Evolutionary conservation across 2,888 invertebrate species (phyloP).

Genomic region (Lagria hirta): DNA sequence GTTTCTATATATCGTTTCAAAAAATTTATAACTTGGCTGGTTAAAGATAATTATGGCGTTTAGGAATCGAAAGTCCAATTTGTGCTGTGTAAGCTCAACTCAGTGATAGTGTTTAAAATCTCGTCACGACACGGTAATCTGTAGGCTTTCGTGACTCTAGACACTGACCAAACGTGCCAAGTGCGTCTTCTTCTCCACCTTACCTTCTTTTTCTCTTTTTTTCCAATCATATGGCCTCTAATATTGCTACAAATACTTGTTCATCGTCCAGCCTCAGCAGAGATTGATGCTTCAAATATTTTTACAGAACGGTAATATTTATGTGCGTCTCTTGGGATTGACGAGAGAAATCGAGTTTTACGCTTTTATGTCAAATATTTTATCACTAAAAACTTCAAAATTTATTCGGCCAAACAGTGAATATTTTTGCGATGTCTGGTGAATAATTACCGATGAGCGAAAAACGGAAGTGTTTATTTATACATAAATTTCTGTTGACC

Average conservation of each 20-base stretch:
- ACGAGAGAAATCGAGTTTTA: conserved; percentile 20
- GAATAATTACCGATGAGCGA: too few relatives aligned
- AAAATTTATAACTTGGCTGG: too few relatives aligned
- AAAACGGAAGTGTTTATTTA: too few relatives aligned
- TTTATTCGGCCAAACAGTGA: conserved; percentile 19
- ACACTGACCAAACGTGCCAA: conserved; percentile 38
- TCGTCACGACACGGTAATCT: conserved; percentile 40
- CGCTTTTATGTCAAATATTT: conserved; percentile 24
- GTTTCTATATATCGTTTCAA: too few relatives aligned
- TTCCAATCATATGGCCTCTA: conserved; percentile 20
- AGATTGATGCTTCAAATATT: conserved; percentile 26
- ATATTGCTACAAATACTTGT: conserved; percentile 20
- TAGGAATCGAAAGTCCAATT: conserved; percentile 25
- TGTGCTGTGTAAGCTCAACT: conserved; percentile 31
- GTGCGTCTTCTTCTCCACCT: conserved; percentile 12
- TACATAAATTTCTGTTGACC: too few relatives aligned
- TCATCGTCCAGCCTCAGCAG: conserved; percentile 9
- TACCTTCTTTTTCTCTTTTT: conserved; percentile 13
- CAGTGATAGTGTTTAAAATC: conserved; percentile 36
- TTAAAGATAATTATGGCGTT: too few relatives aligned
- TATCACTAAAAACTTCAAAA: conserved; percentile 23
- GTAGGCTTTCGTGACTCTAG: conserved; percentile 38
- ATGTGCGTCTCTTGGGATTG: conserved; percentile 22
- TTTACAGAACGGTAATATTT: conserved; percentile 26
- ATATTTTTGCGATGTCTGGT: conserved; percentile 13